Conservation (phyloP, 2,797 vertebrate species). For the Dicrostonyx torquatus region DNA sequence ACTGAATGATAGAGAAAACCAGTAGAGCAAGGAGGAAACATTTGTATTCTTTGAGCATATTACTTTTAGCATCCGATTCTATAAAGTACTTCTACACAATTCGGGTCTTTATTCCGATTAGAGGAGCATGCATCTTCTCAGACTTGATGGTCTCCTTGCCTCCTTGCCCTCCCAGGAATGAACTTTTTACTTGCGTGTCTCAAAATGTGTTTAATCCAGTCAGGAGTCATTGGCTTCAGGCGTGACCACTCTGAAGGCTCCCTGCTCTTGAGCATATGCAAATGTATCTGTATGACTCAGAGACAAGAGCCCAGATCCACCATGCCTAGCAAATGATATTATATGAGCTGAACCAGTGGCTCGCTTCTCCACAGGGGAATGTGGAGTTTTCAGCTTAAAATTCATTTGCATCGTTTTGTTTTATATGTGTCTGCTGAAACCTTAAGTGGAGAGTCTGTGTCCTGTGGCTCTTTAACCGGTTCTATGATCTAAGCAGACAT, state of each 20-base stretch:
- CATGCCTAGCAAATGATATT: not conserved
- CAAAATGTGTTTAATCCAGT: not conserved
- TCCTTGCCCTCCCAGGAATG: not conserved
- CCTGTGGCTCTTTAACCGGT: not conserved
- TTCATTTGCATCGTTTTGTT: slow-evolving; percentile 33
- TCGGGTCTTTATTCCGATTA: not conserved
- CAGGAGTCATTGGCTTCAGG: not conserved
- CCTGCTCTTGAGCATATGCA: not conserved
- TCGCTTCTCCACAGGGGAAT: not conserved
- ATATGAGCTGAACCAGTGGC: not conserved
- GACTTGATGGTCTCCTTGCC: not conserved
- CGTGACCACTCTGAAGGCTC: not conserved
- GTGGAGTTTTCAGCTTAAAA: slow-evolving; percentile 13
- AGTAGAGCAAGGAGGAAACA: not conserved
- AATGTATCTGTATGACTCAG: not conserved
- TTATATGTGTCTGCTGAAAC: slow-evolving; percentile 7
- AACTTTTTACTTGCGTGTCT: not conserved
- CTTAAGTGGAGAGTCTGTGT: not conserved
- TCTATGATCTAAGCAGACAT: not conserved
- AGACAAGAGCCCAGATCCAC: not conserved
- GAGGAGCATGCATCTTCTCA: slow-evolving; percentile 5
- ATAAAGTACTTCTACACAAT: not conserved
- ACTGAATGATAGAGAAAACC: not conserved
- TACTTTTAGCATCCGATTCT: not conserved
- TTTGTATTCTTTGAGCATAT: not conserved